Conservation (phyloP, 2,797 vertebrate species). For the Bradypus variegatus region DNA sequence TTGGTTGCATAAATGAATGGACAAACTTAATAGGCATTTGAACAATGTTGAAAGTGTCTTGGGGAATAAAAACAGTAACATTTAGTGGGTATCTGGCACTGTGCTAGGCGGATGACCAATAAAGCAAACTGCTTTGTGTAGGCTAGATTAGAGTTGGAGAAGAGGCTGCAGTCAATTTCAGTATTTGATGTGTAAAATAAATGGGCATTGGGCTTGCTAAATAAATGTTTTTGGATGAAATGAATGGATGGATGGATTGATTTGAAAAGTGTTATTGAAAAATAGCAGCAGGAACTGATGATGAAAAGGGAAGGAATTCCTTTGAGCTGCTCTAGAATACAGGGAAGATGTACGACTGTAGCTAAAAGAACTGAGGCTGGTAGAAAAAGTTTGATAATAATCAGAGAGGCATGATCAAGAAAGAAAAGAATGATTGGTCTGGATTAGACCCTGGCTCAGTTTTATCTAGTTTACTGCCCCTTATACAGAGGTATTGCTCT, state of each 20-base stretch:
- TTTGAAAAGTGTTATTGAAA: slow-evolving; percentile 1
- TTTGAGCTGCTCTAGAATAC: not conserved
- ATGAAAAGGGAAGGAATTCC: slow-evolving; percentile 1
- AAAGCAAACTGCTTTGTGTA: slow-evolving; percentile 31
- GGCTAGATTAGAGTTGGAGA: not conserved
- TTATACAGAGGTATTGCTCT: not conserved
- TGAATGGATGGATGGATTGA: not conserved
- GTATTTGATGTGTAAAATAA: slow-evolving; percentile 39
- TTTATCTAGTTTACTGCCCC: slow-evolving; percentile 8
- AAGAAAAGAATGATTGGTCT: not conserved
- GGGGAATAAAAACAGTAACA: slow-evolving; percentile 57
- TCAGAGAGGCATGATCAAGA: not conserved
- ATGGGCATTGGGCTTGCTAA: not conserved
- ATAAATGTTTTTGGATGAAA: slow-evolving; percentile 27
- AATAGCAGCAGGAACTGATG: not conserved
- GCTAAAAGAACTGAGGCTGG: not conserved
- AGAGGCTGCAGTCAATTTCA: slow-evolving; percentile 1
- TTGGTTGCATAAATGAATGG: slow-evolving; percentile 62
- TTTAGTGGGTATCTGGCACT: slow-evolving; percentile 40
- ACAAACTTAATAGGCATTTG: slow-evolving; percentile 59
- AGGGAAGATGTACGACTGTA: not conserved
- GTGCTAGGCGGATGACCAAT: not conserved
- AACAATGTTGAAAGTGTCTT: slow-evolving; percentile 50
- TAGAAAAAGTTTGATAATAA: not conserved
- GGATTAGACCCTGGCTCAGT: slow-evolving; percentile 6